phyloP scores from a whole-genome alignment of 1,140 invertebrate species.

The Trichoplusia ni region DNA sequence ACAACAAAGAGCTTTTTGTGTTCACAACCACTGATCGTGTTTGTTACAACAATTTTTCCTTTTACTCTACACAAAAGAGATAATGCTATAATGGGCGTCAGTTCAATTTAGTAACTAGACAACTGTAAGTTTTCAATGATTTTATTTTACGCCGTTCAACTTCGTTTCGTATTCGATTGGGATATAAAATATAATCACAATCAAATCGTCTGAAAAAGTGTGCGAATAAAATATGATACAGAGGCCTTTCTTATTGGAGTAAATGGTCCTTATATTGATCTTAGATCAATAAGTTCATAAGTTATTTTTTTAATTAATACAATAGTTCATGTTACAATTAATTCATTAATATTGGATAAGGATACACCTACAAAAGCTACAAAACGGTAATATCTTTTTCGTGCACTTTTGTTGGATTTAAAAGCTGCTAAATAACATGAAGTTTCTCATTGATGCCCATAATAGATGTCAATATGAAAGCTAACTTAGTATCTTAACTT shows the following conservation, averaged over 20 bases:
- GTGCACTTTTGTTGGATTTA: no score
- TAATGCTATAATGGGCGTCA: slow-evolving; percentile 18
- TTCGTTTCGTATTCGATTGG: slow-evolving; percentile 7
- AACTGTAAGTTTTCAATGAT: slow-evolving; percentile 21
- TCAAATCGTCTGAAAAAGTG: not conserved
- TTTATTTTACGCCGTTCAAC: slow-evolving; percentile 8
- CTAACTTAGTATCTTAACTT: not conserved
- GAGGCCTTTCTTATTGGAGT: no score
- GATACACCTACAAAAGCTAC: no score
- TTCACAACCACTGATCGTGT: slow-evolving; percentile 8
- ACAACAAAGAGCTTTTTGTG: slow-evolving; percentile 60
- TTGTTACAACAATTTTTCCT: slow-evolving; percentile 18
- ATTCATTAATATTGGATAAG: no score
- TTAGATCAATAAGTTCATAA: no score
- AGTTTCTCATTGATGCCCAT: no score
- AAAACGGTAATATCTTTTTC: no score
- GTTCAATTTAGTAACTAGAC: slow-evolving; percentile 26
- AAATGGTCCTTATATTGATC: no score
- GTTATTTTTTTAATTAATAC: no score
- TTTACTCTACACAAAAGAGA: slow-evolving; percentile 30
- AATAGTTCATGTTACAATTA: no score
- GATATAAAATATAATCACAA: slow-evolving; percentile 8
- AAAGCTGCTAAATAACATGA: no score
- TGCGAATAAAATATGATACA: not conserved
- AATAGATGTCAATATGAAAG: no score